Evolutionary conservation across 2,113 vertebrate genomes (phyloP).

Genomic region (Leptodactylus fuscus): DNA sequence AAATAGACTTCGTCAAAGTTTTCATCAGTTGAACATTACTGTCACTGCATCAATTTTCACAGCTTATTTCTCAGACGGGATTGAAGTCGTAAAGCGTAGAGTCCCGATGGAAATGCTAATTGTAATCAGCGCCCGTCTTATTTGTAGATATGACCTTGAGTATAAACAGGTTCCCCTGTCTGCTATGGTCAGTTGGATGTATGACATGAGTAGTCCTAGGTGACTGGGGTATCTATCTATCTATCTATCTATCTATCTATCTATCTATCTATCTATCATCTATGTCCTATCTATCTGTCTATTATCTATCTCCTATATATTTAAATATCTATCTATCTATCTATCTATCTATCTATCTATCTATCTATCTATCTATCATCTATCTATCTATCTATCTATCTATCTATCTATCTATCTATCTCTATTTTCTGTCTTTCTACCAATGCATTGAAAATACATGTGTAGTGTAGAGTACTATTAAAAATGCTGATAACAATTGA

Average conservation of each 20-base stretch:
- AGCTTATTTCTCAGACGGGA: slow-evolving; percentile 63
- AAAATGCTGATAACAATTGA: too few relatives aligned
- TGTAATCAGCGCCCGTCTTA: slow-evolving; percentile 57
- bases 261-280: not conserved
- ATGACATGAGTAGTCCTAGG: not conserved
- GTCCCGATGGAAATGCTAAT: slow-evolving; percentile 63
- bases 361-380: not conserved
- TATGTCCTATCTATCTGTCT: not conserved
- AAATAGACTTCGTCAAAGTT: slow-evolving; percentile 69
- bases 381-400: slow-evolving; percentile 3
- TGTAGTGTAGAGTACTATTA: too few relatives aligned
- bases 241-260: not conserved
- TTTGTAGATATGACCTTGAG: not conserved
- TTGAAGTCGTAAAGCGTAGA: slow-evolving; percentile 61
- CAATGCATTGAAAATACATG: too few relatives aligned
- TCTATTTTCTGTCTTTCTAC: too few relatives aligned
- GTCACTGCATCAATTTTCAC: slow-evolving; percentile 58
- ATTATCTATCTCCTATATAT: not conserved
- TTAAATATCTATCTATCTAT: slow-evolving; percentile 17
- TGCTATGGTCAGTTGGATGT: not conserved
- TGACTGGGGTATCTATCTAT: not conserved
- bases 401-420: not conserved
- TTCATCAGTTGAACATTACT: slow-evolving; percentile 68
- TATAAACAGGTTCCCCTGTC: not conserved
- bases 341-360: slow-evolving; percentile 8